Evolutionary conservation across 2,113 vertebrate genomes (phyloP).

Genomic region (Phalacrocorax carbo): DNA sequence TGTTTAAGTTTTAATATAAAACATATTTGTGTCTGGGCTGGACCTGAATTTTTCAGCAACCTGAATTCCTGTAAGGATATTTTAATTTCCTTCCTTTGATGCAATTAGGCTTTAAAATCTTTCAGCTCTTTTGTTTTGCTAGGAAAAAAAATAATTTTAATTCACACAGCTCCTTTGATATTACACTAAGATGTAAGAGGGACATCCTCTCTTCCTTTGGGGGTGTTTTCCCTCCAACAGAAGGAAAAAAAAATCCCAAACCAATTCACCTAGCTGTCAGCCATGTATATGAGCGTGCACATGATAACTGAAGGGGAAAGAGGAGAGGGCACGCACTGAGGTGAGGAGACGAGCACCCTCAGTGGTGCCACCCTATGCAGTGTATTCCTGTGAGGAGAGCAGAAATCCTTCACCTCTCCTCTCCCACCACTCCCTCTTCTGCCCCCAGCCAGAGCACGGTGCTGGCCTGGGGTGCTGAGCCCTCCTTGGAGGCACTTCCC

Average conservation of each 20-base stretch:
- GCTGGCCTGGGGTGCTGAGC: neutral
- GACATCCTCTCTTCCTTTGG: neutral
- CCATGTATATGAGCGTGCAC: neutral
- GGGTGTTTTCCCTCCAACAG: neutral
- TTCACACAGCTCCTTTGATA: neutral
- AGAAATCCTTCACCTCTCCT: neutral
- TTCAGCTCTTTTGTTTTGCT: neutral
- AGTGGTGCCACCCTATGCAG: neutral
- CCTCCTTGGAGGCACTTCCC: neutral
- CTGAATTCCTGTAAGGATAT: slow-evolving; percentile 33
- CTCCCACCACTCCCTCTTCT: neutral
- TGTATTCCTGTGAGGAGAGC: neutral
- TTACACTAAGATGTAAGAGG: neutral
- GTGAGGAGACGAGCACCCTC: neutral
- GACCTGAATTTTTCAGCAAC: slow-evolving; percentile 43
- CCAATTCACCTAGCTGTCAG: neutral
- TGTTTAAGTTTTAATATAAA: slow-evolving; percentile 68
- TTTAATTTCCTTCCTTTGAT: slow-evolving; percentile 36
- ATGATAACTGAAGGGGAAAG: neutral
- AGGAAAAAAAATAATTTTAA: neutral
- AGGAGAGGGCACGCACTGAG: neutral
- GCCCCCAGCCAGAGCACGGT: neutral
- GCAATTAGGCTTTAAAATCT: slow-evolving; percentile 41
- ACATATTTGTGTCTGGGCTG: slow-evolving; percentile 46
- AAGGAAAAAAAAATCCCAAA: neutral